Base-by-base conservation (phyloP, 2,888 invertebrate genomes). In the Coronaproctus castanopsis region DNA sequence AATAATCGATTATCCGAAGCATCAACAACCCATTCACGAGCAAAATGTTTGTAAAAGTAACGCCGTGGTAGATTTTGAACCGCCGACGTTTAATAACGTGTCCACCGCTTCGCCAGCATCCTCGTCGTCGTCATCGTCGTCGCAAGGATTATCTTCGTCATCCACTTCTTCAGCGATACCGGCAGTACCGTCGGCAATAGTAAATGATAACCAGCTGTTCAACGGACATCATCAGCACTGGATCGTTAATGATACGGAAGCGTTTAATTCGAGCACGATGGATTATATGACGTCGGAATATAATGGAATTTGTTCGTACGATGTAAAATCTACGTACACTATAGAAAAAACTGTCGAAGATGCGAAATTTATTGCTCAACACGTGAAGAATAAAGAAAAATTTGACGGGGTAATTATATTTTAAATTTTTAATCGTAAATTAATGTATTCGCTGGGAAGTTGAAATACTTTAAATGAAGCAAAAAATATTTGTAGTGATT, bases 271-370 rank as follows among this genome's bases (percentile, higher is more conserved):
- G 14, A 36, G 36, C 14, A n/a, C n/a, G n/a, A n/a, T n/a, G n/a
- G n/a, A n/a, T n/a, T n/a, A n/a, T n/a, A n/a, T n/a, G n/a, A n/a
- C n/a, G n/a, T 36, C 36, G 5, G 36, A 36, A 14, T 36, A 36
- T 14, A 14, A 5, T 14, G 36, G 36, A 36, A 36, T 36, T 36
- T 36, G 8, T 36, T 36, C 36, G 36, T 36, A 36, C 36, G 36
- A 36, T 8, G 36, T 36, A 36, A 36, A 36, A 14, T 5, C 8
- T 14, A 36, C 36, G 8, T 36, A 36, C 36, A 14, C 64, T 53
- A 84, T 89, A 80, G 90, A 91, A 74, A 88, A 88, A 74, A 88
- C 91, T 69, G 83, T 90, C 73, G 87, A 88, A 71, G 89, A 90
- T 68, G 88, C 91, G 66, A 82, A 87, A 70, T 92, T 92, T 74